phyloP scores from a whole-genome alignment of 2,888 invertebrate genomes.

The Lypha dubia region DNA sequence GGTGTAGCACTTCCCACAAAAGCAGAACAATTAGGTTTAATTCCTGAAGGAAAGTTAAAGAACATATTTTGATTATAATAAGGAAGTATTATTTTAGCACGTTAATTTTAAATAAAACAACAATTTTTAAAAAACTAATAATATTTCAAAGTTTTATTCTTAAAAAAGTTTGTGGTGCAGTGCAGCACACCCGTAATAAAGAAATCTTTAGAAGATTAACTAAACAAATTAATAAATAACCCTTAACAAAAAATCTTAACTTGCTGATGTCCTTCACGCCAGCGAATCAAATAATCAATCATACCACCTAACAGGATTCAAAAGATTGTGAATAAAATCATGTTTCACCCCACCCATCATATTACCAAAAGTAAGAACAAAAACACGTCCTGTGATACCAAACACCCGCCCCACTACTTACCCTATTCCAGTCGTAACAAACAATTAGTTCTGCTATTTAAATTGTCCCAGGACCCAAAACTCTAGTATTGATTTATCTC shows the following conservation, averaged over 20 bases:
- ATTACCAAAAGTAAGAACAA: no score
- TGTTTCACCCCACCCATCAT: not conserved
- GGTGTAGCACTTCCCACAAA: no score
- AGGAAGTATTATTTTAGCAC: no score
- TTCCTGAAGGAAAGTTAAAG: no score
- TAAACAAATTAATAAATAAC: conserved; percentile 63
- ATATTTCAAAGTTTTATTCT: conserved; percentile 17
- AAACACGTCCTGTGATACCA: no score
- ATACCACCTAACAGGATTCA: conserved; percentile 48
- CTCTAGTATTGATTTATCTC: conserved; percentile 34
- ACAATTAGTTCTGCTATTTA: conserved; percentile 4
- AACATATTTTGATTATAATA: no score
- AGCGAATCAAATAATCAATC: conserved; percentile 50
- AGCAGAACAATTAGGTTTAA: no score
- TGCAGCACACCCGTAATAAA: conserved; percentile 24
- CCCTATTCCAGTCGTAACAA: no score
- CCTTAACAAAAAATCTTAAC: conserved; percentile 7
- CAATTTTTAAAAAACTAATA: no score
- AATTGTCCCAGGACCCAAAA: not conserved
- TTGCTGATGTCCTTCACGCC: conserved; percentile 10
- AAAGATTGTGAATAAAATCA: conserved; percentile 64
- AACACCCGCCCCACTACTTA: no score
- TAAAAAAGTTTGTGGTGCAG: not conserved
- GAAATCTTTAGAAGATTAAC: conserved; percentile 55
- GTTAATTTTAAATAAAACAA: no score